These are phyloP conservation scores for Pocillopora damicornis DNA, from an alignment of 64 coral and sea anemone species.

Conservation along the genomic window DNA sequence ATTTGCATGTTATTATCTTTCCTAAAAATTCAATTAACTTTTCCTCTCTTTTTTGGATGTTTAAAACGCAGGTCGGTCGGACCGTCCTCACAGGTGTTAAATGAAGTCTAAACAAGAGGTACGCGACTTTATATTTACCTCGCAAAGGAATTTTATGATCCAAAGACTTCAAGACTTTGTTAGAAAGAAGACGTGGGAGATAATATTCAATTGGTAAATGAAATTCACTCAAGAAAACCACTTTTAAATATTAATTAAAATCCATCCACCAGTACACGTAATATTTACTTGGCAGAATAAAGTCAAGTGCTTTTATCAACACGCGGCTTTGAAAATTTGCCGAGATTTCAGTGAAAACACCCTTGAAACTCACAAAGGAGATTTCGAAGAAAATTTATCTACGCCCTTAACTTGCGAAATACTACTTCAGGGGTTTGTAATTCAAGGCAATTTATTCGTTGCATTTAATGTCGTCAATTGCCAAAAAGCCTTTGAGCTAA, in stretches of 20 bases:
- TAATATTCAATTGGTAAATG: slow-evolving; percentile 14
- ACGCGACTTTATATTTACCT: neutral
- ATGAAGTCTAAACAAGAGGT: neutral
- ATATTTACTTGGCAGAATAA: slow-evolving; percentile 13
- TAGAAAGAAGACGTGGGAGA: neutral
- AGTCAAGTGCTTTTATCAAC: slow-evolving; percentile 19
- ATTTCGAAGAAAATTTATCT: neutral
- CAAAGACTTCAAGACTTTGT: neutral
- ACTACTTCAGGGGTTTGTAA: neutral
- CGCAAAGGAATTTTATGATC: neutral
- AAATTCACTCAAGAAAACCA: slow-evolving; percentile 26
- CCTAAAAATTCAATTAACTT: slow-evolving; percentile 68
- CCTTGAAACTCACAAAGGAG: no score
- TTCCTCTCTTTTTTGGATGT: neutral
- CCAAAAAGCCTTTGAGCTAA: slow-evolving; percentile 19
- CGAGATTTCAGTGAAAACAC: no score
- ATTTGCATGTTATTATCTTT: slow-evolving; percentile 42
- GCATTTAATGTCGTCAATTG: slow-evolving; percentile 35
- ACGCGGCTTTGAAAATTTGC: neutral
- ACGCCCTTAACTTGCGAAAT: neutral
- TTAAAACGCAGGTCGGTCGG: neutral
- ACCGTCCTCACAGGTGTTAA: neutral
- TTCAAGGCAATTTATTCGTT: neutral
- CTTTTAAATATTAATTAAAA: slow-evolving; percentile 44
- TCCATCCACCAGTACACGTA: slow-evolving; percentile 6